Evolutionary conservation across 2,888 invertebrate genomes (phyloP).

Genomic region (Fissipunctia ypsillon): DNA sequence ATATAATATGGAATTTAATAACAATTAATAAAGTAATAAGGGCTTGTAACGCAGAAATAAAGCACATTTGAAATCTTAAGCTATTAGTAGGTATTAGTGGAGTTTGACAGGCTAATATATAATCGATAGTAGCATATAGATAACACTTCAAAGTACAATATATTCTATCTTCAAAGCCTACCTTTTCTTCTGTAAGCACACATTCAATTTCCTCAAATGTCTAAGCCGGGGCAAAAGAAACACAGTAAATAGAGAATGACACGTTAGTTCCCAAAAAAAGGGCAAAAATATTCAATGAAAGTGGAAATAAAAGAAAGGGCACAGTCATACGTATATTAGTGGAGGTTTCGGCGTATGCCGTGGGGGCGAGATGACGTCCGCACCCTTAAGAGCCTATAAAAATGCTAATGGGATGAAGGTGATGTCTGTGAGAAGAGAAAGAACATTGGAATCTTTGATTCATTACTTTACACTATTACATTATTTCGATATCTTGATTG

Average conservation of each 20-base stretch:
- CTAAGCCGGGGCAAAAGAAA: slow-evolving; percentile 30
- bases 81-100: neutral
- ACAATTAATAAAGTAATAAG: neutral
- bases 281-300: slow-evolving; percentile 71
- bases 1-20: slow-evolving; percentile 7
- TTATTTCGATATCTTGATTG: slow-evolving; percentile 35
- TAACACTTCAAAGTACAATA: neutral
- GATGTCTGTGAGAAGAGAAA: slow-evolving; percentile 75
- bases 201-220: slow-evolving; percentile 11
- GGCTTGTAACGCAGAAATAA: neutral
- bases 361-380: slow-evolving; percentile 76
- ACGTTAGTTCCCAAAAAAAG: slow-evolving; percentile 51
- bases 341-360: slow-evolving; percentile 68
- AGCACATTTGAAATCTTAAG: neutral
- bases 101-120: neutral
- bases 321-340: slow-evolving; percentile 66
- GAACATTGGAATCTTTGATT: slow-evolving; percentile 54
- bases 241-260: slow-evolving; percentile 48
- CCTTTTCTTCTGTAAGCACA: slow-evolving; percentile 11
- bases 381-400: slow-evolving; percentile 79
- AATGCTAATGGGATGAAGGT: slow-evolving; percentile 83
- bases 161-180: neutral
- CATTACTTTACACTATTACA: too few relatives aligned
- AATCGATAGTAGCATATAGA: neutral
- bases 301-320: slow-evolving; percentile 72